phyloP scores from a whole-genome alignment of 1,140 invertebrate species.

The Drosophila chauvacae region DNA sequence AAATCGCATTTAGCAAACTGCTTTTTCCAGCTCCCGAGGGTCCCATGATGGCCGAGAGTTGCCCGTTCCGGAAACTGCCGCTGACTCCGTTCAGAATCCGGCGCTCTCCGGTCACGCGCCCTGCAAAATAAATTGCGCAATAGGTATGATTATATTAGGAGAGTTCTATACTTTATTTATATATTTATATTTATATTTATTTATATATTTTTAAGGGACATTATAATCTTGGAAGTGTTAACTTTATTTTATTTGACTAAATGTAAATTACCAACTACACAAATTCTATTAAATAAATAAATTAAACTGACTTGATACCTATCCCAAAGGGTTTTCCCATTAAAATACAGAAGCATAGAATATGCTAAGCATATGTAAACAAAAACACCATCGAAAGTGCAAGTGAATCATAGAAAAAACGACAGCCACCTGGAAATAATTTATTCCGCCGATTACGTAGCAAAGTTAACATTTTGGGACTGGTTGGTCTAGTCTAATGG shows the following conservation, averaged over 20 bases:
- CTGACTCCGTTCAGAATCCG: constrained; percentile 88
- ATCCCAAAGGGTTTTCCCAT: neutral
- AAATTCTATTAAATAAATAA: neutral
- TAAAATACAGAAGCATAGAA: neutral
- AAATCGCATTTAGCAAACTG: constrained; percentile 89
- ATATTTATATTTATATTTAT: too few relatives aligned
- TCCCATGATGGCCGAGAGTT: constrained; percentile 94
- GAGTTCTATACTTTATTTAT: neutral
- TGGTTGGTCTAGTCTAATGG: constrained; percentile 9
- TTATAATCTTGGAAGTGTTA: too few relatives aligned
- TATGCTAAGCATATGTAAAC: constrained; percentile 3
- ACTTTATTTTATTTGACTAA: neutral
- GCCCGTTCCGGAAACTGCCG: constrained; percentile 89
- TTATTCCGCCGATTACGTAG: constrained; percentile 21
- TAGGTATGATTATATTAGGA: neutral
- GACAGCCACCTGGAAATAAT: constrained; percentile 10
- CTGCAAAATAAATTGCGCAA: constrained; percentile 45
- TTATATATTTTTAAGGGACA: neutral
- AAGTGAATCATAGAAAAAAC: constrained; percentile 13
- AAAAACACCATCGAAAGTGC: neutral
- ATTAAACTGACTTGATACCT: neutral
- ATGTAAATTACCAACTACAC: neutral
- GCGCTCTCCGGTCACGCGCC: constrained; percentile 71
- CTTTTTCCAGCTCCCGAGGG: constrained; percentile 94
- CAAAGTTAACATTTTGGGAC: neutral